Conservation (phyloP, 2,113 vertebrate genomes). For the Hippocampus abdominalis region DNA sequence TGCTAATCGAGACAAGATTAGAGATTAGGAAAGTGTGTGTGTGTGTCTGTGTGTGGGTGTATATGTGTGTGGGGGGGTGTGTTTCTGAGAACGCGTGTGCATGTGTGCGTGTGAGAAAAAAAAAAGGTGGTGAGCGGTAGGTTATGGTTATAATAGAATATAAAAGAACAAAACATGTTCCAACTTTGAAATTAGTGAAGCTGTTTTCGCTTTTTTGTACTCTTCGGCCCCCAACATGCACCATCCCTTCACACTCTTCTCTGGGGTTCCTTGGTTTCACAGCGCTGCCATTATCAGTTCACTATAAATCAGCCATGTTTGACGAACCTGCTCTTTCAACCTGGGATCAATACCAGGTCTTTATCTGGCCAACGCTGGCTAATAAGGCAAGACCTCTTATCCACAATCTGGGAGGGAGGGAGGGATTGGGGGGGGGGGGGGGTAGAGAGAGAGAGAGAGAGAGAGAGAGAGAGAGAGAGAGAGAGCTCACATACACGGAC, state of each 20-base stretch:
- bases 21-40: constrained; percentile 63
- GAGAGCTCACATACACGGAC: constrained; percentile 2
- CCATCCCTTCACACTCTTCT: constrained; percentile 36
- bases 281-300: constrained; percentile 71
- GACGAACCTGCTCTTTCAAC: constrained; percentile 81
- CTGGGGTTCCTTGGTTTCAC: constrained; percentile 68
- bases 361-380: constrained; percentile 76
- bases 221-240: constrained; percentile 3
- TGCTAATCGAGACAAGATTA: constrained; percentile 80
- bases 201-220: neutral
- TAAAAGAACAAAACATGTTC: constrained; percentile 10
- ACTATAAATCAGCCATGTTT: constrained; percentile 79
- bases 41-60: constrained; percentile 18
- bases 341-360: constrained; percentile 78
- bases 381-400: constrained; percentile 79
- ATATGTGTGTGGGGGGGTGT: constrained; percentile 8
- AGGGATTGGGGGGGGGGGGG: no score
- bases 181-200: constrained; percentile 26
- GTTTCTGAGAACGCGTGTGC: neutral
- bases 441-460: no score
- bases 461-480: constrained; percentile 38
- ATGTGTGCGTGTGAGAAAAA: constrained; percentile 9
- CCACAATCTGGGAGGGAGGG: constrained; percentile 65
- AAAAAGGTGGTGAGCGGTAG: constrained; percentile 25
- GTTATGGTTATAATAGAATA: constrained; percentile 37